Conservation (phyloP, 2,797 vertebrate genomes). For the Clamator glandarius region DNA sequence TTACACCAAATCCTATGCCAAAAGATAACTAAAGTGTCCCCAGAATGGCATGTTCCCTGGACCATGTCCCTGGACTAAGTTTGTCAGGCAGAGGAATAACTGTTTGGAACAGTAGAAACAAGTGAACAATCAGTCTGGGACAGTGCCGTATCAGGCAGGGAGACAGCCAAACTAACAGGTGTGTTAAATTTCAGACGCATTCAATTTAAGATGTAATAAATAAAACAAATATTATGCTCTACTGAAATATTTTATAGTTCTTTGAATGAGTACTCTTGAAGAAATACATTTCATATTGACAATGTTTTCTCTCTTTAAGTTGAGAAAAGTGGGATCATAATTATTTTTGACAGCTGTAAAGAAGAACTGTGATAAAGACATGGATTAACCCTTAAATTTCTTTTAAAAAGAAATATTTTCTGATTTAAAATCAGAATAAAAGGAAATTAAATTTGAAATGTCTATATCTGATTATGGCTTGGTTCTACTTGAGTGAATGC, state of each 20-base stretch:
- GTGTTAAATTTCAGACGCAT: background rate
- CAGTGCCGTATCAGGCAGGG: background rate
- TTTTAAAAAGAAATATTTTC: too few relatives aligned
- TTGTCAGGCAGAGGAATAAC: background rate
- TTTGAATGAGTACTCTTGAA: background rate
- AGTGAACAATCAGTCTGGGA: background rate
- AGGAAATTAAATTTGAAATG: background rate
- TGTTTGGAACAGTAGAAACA: background rate
- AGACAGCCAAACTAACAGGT: background rate
- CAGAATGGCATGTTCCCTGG: background rate
- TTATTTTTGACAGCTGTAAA: background rate
- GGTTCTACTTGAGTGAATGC: background rate
- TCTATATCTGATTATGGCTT: background rate
- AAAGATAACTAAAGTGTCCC: background rate
- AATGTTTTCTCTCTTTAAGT: background rate
- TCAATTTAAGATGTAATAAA: background rate
- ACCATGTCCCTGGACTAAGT: background rate
- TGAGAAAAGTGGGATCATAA: background rate
- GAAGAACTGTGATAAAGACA: background rate
- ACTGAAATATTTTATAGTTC: background rate
- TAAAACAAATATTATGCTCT: background rate
- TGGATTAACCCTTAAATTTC: background rate
- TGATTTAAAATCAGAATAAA: background rate
- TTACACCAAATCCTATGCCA: background rate
- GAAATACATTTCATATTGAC: accelerated